Evolutionary conservation across 2,113 vertebrate genomes (phyloP).

Genomic region (Vulpes lagopus): DNA sequence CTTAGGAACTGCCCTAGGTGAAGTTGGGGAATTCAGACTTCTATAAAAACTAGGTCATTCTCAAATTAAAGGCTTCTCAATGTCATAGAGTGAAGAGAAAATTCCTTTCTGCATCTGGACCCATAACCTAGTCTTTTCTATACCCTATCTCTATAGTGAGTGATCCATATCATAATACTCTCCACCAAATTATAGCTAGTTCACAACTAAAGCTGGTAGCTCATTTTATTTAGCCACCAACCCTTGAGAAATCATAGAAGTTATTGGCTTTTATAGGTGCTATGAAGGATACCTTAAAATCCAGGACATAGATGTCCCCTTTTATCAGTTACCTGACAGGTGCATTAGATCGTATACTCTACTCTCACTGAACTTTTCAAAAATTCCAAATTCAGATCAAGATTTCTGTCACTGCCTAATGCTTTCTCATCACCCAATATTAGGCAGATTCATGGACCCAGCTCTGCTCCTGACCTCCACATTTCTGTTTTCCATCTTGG

Average conservation of each 20-base stretch:
- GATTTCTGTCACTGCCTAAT: neutral
- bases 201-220: neutral
- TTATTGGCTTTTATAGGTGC: neutral
- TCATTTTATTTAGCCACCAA: neutral
- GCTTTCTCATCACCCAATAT: neutral
- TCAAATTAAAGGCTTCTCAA: neutral
- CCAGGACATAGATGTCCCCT: neutral
- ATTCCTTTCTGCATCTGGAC: neutral
- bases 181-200: neutral
- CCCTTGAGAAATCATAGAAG: neutral
- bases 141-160: neutral
- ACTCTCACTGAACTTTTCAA: neutral
- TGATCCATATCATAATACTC: too few species aligned
- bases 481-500: neutral
- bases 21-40: neutral
- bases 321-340: neutral
- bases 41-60: neutral
- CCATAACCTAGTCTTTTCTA: neutral
- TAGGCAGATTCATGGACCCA: neutral
- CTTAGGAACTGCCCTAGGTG: neutral
- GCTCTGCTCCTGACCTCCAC: neutral
- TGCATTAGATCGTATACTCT: neutral
- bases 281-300: neutral
- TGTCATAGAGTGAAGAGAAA: neutral
- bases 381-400: neutral